A percentile compares a stretch with the other conserved stretches of the same genome.
Conservation (phyloP, 1,140 invertebrate genomes). For the Pseudomyrmex concolor region DNA sequence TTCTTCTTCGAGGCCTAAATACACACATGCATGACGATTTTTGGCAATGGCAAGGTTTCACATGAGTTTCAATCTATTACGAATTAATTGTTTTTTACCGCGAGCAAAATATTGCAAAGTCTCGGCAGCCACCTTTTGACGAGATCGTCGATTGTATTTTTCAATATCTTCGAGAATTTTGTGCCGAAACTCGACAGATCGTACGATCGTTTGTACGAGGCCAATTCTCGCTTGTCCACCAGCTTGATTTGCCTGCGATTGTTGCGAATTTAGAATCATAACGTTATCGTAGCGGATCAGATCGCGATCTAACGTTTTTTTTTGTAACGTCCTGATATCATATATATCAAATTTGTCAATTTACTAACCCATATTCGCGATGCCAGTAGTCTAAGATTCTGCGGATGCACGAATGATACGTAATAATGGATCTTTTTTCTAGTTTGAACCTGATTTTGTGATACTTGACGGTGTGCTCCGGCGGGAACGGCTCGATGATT, state of each 20-base stretch:
- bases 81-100: conserved; percentile 62
- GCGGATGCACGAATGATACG: conserved; percentile 93
- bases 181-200: conserved; percentile 86
- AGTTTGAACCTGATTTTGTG: conserved; percentile 77
- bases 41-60: too few species aligned
- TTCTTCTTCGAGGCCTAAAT: conserved; percentile 89
- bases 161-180: conserved; percentile 85
- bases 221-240: conserved; percentile 86
- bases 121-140: conserved; percentile 87
- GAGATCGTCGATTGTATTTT: conserved; percentile 84
- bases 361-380: conserved; percentile 89
- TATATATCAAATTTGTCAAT: neutral
- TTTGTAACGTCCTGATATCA: neutral
- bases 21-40: too few species aligned
- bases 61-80: neutral
- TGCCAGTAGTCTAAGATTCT: conserved; percentile 94
- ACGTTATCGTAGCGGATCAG: neutral
- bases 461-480: conserved; percentile 67
- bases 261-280: neutral
- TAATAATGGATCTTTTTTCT: conserved; percentile 88
- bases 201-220: conserved; percentile 81
- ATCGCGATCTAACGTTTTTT: too few species aligned
- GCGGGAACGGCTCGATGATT: conserved; percentile 9
- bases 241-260: conserved; percentile 24
- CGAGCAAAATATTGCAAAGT: conserved; percentile 78